phyloP scores from a whole-genome alignment of 37 sponge, comb jelly and placozoan genomes.

The Tethya wilhelma region DNA sequence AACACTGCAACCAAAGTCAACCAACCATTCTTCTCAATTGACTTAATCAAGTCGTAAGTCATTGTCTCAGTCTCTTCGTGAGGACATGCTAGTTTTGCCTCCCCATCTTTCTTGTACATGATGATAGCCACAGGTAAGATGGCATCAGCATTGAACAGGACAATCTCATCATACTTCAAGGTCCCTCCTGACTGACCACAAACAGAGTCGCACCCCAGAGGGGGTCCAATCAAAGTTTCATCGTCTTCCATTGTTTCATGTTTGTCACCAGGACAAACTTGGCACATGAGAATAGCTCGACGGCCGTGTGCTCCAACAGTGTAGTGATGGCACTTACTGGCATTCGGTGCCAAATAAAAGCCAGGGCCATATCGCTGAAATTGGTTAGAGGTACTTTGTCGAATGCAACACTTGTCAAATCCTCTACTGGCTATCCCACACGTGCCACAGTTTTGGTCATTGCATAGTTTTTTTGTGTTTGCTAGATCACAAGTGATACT shows the following conservation, averaged over 20 bases:
- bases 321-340: conserved; percentile 86
- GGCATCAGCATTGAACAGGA: conserved; percentile 24
- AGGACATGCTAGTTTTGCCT: conserved; percentile 62
- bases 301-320: conserved; percentile 56
- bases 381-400: conserved; percentile 33
- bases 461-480: not conserved
- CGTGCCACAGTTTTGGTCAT: conserved; percentile 32
- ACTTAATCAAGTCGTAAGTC: no score
- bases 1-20: no score
- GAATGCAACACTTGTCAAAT: conserved; percentile 22
- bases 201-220: conserved; percentile 49
- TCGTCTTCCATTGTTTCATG: conserved; percentile 21
- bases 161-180: conserved; percentile 50
- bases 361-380: conserved; percentile 74
- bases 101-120: conserved; percentile 48
- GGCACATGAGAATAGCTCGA: conserved; percentile 27
- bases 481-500: conserved; percentile 21
- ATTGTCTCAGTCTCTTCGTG: no score
- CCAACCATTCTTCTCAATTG: no score
- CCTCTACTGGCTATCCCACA: conserved; percentile 48
- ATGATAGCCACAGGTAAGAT: conserved; percentile 6
- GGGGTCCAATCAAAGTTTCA: conserved; percentile 24
- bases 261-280: conserved; percentile 44
- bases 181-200: conserved; percentile 49
- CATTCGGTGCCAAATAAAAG: conserved; percentile 78